phyloP scores from a whole-genome alignment of 1,140 invertebrate genomes.

The Drosophila prosaltans region DNA sequence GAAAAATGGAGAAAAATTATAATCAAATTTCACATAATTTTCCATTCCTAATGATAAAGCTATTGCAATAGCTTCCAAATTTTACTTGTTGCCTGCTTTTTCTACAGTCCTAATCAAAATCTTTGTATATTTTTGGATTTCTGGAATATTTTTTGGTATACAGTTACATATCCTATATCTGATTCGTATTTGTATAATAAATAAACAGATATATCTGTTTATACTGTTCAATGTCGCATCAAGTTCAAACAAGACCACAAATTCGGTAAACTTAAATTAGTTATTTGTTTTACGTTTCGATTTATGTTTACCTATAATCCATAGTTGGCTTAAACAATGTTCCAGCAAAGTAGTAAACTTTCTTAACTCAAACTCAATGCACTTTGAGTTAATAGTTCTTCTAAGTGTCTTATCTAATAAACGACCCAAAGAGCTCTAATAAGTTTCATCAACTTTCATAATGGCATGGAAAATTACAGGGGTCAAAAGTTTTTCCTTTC shows the following conservation, averaged over 20 bases:
- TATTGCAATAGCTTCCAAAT: no score
- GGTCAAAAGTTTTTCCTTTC: slow-evolving; percentile 45
- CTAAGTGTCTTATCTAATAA: background rate
- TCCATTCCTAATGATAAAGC: no score
- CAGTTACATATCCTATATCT: no score
- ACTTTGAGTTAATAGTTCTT: background rate
- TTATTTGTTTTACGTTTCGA: background rate
- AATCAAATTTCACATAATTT: background rate
- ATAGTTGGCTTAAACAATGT: background rate
- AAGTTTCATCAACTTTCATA: slow-evolving; percentile 41
- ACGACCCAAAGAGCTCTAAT: slow-evolving; percentile 1
- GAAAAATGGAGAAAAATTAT: background rate
- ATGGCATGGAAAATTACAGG: slow-evolving; percentile 49
- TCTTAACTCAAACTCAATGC: background rate
- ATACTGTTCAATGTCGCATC: background rate
- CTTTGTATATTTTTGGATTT: no score
- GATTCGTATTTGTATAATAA: no score
- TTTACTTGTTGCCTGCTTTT: no score
- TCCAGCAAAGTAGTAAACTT: background rate
- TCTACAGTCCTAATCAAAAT: no score
- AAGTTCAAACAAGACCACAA: slow-evolving; percentile 5
- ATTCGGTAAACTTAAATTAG: background rate
- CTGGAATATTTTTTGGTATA: no score
- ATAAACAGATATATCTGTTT: background rate
- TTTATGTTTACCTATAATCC: background rate